These are phyloP conservation scores for Bimastos eiseni DNA, from an alignment of 2,888 invertebrate genomes.

Conservation along the genomic window DNA sequence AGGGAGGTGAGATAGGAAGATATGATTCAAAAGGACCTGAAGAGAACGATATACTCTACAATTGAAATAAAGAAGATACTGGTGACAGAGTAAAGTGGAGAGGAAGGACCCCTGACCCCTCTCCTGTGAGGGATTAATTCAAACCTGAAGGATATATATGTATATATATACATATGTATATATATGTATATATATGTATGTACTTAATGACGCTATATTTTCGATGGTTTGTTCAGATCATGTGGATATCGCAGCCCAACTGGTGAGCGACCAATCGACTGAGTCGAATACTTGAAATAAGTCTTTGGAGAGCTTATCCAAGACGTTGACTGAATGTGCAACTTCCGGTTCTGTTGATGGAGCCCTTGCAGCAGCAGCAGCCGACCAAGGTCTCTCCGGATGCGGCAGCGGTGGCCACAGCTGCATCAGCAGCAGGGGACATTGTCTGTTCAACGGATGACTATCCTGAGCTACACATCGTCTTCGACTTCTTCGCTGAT, in stretches of 20 bases:
- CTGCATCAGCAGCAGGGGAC: neutral
- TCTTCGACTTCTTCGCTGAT: constrained; percentile 39
- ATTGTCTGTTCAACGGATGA: neutral
- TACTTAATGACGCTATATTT: neutral
- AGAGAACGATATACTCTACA: too few species aligned
- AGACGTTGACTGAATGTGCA: neutral
- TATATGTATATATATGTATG: neutral
- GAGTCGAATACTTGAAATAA: neutral
- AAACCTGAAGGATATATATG: too few species aligned
- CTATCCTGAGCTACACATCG: constrained; percentile 34
- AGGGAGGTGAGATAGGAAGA: too few species aligned
- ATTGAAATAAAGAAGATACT: too few species aligned
- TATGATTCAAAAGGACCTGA: too few species aligned
- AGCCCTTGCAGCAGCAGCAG: constrained; percentile 13
- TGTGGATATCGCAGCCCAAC: neutral
- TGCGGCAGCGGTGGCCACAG: neutral
- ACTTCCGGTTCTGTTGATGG: neutral
- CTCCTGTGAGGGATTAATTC: too few species aligned
- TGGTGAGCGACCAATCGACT: neutral
- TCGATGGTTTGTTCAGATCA: neutral
- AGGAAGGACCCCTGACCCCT: too few species aligned
- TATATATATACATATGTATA: neutral
- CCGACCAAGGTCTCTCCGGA: neutral
- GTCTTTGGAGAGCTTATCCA: neutral
- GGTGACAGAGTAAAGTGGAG: too few species aligned